These are phyloP conservation scores for Onychomys leucogaster DNA, from an alignment of 2,797 vertebrate species.

Conservation along the genomic window DNA sequence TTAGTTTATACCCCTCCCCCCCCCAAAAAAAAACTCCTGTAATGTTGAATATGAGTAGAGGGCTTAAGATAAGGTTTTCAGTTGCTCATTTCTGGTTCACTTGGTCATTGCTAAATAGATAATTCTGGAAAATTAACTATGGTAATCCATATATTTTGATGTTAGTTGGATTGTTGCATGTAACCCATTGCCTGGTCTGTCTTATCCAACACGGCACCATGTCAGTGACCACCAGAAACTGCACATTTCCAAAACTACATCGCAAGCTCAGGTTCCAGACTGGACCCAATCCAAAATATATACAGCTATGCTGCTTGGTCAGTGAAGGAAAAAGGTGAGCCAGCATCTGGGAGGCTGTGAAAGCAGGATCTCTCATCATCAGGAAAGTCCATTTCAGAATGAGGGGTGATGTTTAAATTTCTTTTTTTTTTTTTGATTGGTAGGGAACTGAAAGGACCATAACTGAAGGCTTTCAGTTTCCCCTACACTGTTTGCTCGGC, in stretches of 20 bases:
- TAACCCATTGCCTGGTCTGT: background rate
- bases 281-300: slow-evolving; percentile 4
- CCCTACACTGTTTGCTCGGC: background rate
- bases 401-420: background rate
- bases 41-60: slow-evolving; percentile 67
- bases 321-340: slow-evolving; percentile 45
- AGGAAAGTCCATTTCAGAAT: slow-evolving; percentile 29
- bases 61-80: slow-evolving; percentile 65
- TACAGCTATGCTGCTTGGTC: background rate
- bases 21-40: slow-evolving; percentile 61
- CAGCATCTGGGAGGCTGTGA: slow-evolving; percentile 1
- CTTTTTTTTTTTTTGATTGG: background rate
- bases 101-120: slow-evolving; percentile 63
- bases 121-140: slow-evolving; percentile 57
- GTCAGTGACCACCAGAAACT: background rate
- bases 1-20: slow-evolving; percentile 69
- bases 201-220: background rate
- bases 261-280: slow-evolving; percentile 32
- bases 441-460: background rate
- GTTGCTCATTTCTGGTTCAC: slow-evolving; percentile 60
- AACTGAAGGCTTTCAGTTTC: background rate
- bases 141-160: slow-evolving; percentile 28
- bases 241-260: background rate
- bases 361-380: background rate
- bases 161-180: background rate